Base-by-base conservation (phyloP, 2,797 vertebrate species). In the Chlorospingus flavigularis region DNA sequence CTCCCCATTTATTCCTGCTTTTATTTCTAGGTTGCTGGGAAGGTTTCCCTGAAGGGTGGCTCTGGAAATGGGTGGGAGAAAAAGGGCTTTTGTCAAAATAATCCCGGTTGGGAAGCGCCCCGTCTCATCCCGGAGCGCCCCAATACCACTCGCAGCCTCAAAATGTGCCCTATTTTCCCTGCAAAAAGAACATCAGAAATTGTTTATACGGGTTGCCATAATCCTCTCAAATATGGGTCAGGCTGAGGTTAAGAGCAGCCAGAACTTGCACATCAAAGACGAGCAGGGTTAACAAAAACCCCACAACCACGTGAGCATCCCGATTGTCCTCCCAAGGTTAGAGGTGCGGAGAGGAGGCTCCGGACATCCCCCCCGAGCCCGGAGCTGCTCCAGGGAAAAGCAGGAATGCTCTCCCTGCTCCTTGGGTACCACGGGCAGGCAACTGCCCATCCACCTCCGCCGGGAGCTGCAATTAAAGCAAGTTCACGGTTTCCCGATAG, bases 161-260 rank as follows among this genome's bases (percentile, higher is more conserved):
- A 97, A 97, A 94, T 9, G 2, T 92, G 78, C 40, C 95, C 95
- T 97, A 88, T 88, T 96, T 94, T 93, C 91, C 94, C 94, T 71
- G 71, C 51, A 94, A 80, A 80, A 87, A 97, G 97, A 79, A 95
- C 96, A 96, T 95, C 68, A 94, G 93, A 97, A 97, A 94, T 96
- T 97, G 96, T 97, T 97, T 97, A 86, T 93, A 85, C 25, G 88
- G 97, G 97, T 88, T 77, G 88, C 17, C 25, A 82, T 95, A 97
- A 97, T 97, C 94, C 96, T 88, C 77, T 97, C 92, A 92, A 90
- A 94, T 83, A 96, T 81, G 96, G 86, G 94, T 97, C 94, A 96
- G 94, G 83, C 83, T 63, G 92, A 97, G 97, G 97, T 97, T 98
- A 97, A 96, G 83, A 97, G 94, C 93, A 90, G 96, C 90, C 92